Conservation (phyloP, 2,113 vertebrate genomes). For the Carassius gibelio region DNA sequence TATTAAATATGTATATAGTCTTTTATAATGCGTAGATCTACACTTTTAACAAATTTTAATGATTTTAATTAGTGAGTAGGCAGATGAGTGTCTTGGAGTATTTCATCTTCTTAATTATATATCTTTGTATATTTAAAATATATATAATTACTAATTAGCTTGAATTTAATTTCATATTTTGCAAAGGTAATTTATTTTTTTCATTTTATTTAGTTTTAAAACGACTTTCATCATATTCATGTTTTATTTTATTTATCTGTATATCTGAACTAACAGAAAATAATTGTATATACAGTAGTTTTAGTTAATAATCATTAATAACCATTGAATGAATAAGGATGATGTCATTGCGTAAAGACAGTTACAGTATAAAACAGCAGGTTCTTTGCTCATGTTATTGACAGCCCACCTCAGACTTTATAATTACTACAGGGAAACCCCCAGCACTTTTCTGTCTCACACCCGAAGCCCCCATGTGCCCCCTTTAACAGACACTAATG, state of each 20-base stretch:
- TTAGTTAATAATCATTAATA: neutral
- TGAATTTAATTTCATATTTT: too few relatives aligned
- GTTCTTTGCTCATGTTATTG: constrained; percentile 16
- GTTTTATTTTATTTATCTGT: neutral
- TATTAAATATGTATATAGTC: neutral
- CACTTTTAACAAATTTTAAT: too few relatives aligned
- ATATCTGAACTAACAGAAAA: neutral
- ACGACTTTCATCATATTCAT: neutral
- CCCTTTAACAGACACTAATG: constrained; percentile 40
- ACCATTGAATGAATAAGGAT: neutral
- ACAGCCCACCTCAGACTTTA: neutral
- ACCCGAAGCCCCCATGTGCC: constrained; percentile 14
- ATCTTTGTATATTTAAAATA: too few relatives aligned
- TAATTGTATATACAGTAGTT: neutral
- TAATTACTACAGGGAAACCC: constrained; percentile 27
- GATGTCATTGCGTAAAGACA: neutral
- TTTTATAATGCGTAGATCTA: too few relatives aligned
- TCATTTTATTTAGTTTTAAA: too few relatives aligned
- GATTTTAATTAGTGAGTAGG: too few relatives aligned
- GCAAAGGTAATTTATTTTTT: too few relatives aligned
- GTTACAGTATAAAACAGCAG: constrained; percentile 2
- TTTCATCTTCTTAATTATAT: too few relatives aligned
- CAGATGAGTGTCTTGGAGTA: too few relatives aligned
- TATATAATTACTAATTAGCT: too few relatives aligned
- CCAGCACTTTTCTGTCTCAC: neutral